phyloP scores from a whole-genome alignment of 2,888 invertebrate species.

The Thereva nobilitata region DNA sequence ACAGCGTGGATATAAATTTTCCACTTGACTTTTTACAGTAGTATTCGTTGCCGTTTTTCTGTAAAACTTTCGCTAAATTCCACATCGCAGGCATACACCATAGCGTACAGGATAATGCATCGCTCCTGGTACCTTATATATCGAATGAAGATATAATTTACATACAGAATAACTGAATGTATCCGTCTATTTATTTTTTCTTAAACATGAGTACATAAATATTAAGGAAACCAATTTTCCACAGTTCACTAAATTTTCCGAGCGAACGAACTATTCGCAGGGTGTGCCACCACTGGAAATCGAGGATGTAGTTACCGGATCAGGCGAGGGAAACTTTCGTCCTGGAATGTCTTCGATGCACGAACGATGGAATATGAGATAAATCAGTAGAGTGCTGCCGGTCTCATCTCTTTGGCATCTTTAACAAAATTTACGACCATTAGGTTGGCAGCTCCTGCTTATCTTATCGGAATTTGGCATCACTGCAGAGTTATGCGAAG shows the following conservation, averaged over 20 bases:
- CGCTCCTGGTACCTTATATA: constrained; percentile 13
- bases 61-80: constrained; percentile 28
- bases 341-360: constrained; percentile 23
- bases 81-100: constrained; percentile 15
- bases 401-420: constrained; percentile 51
- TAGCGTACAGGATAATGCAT: constrained; percentile 1
- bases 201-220: constrained; percentile 40
- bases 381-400: constrained; percentile 24
- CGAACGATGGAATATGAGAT: constrained; percentile 24
- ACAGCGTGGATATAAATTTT: constrained; percentile 47
- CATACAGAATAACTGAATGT: constrained; percentile 39
- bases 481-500: constrained; percentile 34
- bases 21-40: constrained; percentile 39
- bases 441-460: constrained; percentile 58
- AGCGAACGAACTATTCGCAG: constrained; percentile 38
- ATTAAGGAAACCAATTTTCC: constrained; percentile 42
- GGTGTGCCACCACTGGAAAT: constrained; percentile 5
- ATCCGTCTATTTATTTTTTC: constrained; percentile 39
- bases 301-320: neutral
- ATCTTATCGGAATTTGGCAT: constrained; percentile 58
- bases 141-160: constrained; percentile 37
- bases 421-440: constrained; percentile 58
- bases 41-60: constrained; percentile 29
- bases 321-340: constrained; percentile 5
- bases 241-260: constrained; percentile 42